Evolutionary conservation across 2,797 vertebrate genomes (phyloP).

Genomic region (Epinephelus coioides): DNA sequence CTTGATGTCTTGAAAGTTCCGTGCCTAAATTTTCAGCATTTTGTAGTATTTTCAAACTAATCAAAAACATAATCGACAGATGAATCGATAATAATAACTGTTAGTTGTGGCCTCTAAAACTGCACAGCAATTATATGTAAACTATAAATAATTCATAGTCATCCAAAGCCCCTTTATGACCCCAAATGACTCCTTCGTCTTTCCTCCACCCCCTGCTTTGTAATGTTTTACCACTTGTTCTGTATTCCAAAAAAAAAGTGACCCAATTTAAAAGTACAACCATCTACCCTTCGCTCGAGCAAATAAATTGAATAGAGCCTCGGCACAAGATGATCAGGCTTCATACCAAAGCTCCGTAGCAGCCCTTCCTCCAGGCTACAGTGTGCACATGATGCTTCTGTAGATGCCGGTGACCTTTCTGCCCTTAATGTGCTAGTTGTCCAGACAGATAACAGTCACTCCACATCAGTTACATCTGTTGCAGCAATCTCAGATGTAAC

Average conservation of each 20-base stretch:
- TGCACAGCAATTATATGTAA: not conserved
- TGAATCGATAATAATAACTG: not conserved
- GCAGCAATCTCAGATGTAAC: slow-evolving; percentile 23
- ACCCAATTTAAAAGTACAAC: not conserved
- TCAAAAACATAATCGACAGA: too few relatives aligned
- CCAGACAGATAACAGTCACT: slow-evolving; percentile 74
- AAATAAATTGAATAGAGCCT: slow-evolving; percentile 24
- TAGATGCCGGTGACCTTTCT: slow-evolving; percentile 60
- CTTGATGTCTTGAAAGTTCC: too few relatives aligned
- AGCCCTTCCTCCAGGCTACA: slow-evolving; percentile 46
- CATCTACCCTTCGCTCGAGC: slow-evolving; percentile 6
- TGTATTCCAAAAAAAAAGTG: not conserved
- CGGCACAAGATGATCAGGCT: not conserved
- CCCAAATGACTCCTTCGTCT: rapidly evolving
- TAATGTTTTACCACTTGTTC: not conserved
- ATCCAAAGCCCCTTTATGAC: not conserved
- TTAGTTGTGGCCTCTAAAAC: not conserved
- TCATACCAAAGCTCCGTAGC: slow-evolving; percentile 39
- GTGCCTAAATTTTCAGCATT: too few relatives aligned
- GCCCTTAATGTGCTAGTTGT: slow-evolving; percentile 70
- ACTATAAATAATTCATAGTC: not conserved
- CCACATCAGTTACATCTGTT: slow-evolving; percentile 62
- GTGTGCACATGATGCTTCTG: slow-evolving; percentile 57
- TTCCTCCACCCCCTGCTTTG: not conserved
- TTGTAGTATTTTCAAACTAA: too few relatives aligned